Base-by-base conservation (phyloP, 2,888 invertebrate species). In the Stenodera caucasica region DNA sequence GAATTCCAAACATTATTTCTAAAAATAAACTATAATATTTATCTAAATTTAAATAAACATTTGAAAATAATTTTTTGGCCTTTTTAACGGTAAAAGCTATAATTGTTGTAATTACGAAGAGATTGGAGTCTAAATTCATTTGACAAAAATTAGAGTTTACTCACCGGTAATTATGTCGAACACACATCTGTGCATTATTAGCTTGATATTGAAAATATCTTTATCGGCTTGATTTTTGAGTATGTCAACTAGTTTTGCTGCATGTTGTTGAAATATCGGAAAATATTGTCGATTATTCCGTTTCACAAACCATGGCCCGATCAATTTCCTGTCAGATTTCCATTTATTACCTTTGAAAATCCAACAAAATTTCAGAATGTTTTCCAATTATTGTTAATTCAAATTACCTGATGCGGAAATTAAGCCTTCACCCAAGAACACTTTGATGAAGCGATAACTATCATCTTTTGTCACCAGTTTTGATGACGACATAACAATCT, bases 401-500 rank as follows among this genome's bases (percentile, higher is more conserved):
- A 45, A 37, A 21, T 21, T 66, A 72, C 72, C 72, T n/a, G 71
- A 71, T 21, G 65, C 70, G 49, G 62, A 67, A 18, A 73, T 66
- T 53, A 73, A 58, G 3, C 67, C 69, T 53, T 72, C 66, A 30
- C 73, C 73, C 55, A 65, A 57, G 35, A 66, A 68, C 29, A 56
- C 49, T 64, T 70, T 67, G n/a, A 72, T 60, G 51, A 67, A 70
- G 3, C 66, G 63, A 59, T 72, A 73, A 12, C 69, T 37, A n/a
- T 68, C 64, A 58, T 72, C 69, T 60, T 73, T 73, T 21, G 54
- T 55, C 1, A 66, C 53, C 50, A 72, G 67, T 59, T 67, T 70
- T 4, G 58, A 33, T 1, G 72, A 71, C 8, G 70, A 65, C 60
- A 73, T 56, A 6, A 73, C 65, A 69, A 72, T 72, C 73, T 72